Evolutionary conservation across 2,797 vertebrate genomes (phyloP).

Genomic region (Pygocentrus nattereri): DNA sequence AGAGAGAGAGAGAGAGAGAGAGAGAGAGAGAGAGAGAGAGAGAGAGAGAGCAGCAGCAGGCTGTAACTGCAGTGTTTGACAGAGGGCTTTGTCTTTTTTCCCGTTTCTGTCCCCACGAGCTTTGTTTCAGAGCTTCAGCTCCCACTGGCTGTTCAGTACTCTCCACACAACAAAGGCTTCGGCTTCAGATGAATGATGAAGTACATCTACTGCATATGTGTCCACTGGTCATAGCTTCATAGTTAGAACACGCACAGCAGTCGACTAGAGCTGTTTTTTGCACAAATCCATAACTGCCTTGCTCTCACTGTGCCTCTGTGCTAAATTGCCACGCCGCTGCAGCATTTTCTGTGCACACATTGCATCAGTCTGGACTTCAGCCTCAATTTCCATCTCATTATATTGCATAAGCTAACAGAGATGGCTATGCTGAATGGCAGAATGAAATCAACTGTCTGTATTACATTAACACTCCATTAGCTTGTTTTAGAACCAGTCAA

Average conservation of each 20-base stretch:
- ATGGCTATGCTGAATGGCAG: constrained; percentile 20
- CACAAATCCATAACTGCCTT: constrained; percentile 38
- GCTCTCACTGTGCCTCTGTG: constrained; percentile 22
- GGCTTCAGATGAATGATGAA: constrained; percentile 32
- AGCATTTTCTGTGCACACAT: constrained; percentile 30
- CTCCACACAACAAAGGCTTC: constrained; percentile 45
- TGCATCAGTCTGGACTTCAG: constrained; percentile 31
- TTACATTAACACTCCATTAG: constrained; percentile 46
- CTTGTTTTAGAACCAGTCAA: constrained; percentile 29
- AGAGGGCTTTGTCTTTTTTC: constrained; percentile 40
- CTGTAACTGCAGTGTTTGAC: constrained; percentile 18
- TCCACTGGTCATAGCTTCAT: constrained; percentile 29
- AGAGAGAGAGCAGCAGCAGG: background rate
- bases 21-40: background rate
- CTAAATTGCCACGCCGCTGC: constrained; percentile 33
- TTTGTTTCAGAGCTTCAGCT: constrained; percentile 47
- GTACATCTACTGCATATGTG: constrained; percentile 27
- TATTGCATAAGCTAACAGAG: constrained; percentile 40
- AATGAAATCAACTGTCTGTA: constrained; percentile 34
- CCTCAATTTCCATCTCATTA: constrained; percentile 49
- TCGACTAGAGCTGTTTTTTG: constrained; percentile 35
- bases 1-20: constrained; percentile 1
- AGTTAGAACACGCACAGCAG: constrained; percentile 8
- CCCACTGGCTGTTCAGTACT: constrained; percentile 52
- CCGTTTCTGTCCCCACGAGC: constrained; percentile 50